Evolutionary conservation across 2,797 vertebrate genomes (phyloP).

Genomic region (Diplodus puntazzo): DNA sequence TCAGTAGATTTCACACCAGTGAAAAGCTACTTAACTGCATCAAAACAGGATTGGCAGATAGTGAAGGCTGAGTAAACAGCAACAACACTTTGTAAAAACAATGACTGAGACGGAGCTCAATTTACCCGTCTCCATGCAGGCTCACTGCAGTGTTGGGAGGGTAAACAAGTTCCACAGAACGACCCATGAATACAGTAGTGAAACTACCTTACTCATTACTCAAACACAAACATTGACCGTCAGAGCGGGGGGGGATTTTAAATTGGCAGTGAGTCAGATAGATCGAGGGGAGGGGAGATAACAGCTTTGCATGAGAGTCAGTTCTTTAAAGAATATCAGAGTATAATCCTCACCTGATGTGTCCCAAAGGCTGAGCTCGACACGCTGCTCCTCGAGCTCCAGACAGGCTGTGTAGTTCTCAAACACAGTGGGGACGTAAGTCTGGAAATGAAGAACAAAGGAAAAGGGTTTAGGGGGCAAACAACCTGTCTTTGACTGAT

Average conservation of each 20-base stretch:
- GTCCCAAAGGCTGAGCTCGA: slow-evolving; percentile 97
- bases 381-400: slow-evolving; percentile 93
- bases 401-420: slow-evolving; percentile 97
- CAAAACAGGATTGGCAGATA: slow-evolving; percentile 69
- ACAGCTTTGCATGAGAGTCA: background rate
- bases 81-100: slow-evolving; percentile 47
- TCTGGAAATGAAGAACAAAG: slow-evolving; percentile 79
- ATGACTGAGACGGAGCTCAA: slow-evolving; percentile 22
- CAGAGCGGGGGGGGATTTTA: background rate
- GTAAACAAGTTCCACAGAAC: slow-evolving; percentile 49
- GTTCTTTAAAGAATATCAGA: background rate
- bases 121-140: slow-evolving; percentile 46
- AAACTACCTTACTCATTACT: slow-evolving; percentile 19
- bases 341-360: slow-evolving; percentile 90
- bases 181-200: slow-evolving; percentile 24
- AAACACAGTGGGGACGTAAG: slow-evolving; percentile 96
- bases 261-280: background rate
- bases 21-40: slow-evolving; percentile 57
- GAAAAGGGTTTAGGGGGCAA: background rate
- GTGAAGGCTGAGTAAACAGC: slow-evolving; percentile 54
- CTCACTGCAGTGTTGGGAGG: slow-evolving; percentile 28
- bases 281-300: slow-evolving; percentile 1
- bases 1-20: slow-evolving; percentile 42
- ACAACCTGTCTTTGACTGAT: background rate
- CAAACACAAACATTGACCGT: background rate